Evolutionary conservation across 2,113 vertebrate species (phyloP).

Genomic region (Neofelis nebulosa): DNA sequence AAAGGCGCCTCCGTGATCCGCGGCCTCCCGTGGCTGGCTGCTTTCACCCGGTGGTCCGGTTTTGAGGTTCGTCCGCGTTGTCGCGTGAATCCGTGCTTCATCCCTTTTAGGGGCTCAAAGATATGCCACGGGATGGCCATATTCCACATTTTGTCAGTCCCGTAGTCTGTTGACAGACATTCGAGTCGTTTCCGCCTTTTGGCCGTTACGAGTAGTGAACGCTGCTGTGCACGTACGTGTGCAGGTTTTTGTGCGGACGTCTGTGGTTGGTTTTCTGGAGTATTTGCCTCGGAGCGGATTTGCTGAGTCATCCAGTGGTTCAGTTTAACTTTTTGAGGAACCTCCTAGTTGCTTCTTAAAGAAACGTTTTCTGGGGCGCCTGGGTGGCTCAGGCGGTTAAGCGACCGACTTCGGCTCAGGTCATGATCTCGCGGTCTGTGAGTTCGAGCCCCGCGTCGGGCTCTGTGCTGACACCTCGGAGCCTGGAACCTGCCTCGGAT

Average conservation of each 20-base stretch:
- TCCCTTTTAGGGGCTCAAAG: not conserved
- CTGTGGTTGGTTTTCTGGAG: not conserved
- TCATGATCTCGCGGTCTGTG: too few species aligned
- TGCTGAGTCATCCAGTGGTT: not conserved
- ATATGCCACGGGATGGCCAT: rapidly evolving
- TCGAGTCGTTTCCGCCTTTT: not conserved
- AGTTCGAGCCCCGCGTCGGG: too few species aligned
- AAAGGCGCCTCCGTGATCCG: rapidly evolving
- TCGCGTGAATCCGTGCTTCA: rapidly evolving
- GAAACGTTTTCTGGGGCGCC: not conserved
- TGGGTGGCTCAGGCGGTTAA: too few species aligned
- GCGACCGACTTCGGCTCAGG: too few species aligned
- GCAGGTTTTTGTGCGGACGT: not conserved
- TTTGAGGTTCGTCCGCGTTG: rapidly evolving
- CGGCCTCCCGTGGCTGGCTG: not conserved
- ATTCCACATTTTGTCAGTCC: rapidly evolving
- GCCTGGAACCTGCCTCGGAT: too few species aligned
- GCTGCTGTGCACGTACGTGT: too few species aligned
- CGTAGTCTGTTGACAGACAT: not conserved
- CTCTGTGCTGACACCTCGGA: too few species aligned
- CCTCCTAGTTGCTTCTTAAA: not conserved
- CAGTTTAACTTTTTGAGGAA: not conserved
- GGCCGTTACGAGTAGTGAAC: too few species aligned
- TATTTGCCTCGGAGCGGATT: not conserved
- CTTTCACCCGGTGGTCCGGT: not conserved